Base-by-base conservation (phyloP, 2,797 vertebrate genomes). In the Rousettus madagascariensis region DNA sequence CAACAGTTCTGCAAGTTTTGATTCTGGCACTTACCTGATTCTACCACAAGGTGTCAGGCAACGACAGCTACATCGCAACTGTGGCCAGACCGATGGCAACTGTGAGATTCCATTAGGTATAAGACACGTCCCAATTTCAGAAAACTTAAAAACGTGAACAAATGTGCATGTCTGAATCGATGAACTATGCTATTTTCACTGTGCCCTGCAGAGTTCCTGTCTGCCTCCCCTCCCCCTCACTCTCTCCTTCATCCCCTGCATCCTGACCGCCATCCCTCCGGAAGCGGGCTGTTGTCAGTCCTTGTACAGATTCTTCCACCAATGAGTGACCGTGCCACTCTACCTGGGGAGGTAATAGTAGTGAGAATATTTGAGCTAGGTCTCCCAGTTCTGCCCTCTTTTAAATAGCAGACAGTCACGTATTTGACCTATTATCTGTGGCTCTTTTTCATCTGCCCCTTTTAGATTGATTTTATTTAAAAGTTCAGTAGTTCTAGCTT, bases 21-120 rank as follows among this genome's bases (percentile, higher is more conserved):
- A 71, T 49, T 53, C 65, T 90, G 57, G 69, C 78, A 26, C 17
- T 96, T 97, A 59, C 90, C 41, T 55, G 10, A 51, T 94, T 36
- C 95, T 79, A 95, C 96, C 96, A 97, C 90, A 86, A 95, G 96
- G 91, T 96, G 96, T 86, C 97, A 97, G 96, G 55, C 95, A 80
- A 79, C 41, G 95, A 94, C 90, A 97, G 51, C 78, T 75, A 63
- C 11, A 94, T 77, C 38, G 30, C 38, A 84, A 61, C 66, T 53
- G 26, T 74, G 26, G 69, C 55, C 55, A 26, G 33, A 33, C 49
- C 3, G 5, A 80, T 33, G 57, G 85, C n/a, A 82, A 38, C 6
- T 28, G 36, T 46, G 83, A 92, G 53, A 85, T 53, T 83, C 51
- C 68, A 57, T 74, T 65, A 74, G 72, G 59, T 79, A 19, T 38